Percentiles rank a stretch among this genome's conserved stretches.
These are phyloP conservation scores for Coleophora deauratella DNA, from an alignment of 2,888 invertebrate genomes.

Conservation along the genomic window DNA sequence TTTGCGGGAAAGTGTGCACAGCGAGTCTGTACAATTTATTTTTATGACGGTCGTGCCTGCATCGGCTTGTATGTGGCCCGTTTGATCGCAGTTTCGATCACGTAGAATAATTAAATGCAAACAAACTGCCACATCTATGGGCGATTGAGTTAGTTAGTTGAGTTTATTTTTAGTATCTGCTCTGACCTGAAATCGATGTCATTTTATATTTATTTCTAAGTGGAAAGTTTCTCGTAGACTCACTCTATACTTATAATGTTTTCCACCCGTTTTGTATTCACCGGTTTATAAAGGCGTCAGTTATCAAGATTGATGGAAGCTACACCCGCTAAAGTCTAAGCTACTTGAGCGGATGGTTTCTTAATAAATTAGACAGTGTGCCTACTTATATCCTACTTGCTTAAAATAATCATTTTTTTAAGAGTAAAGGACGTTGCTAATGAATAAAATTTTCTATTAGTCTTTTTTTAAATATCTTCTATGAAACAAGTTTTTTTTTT, in stretches of 20 bases:
- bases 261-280: neutral
- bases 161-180: slow-evolving; percentile 46
- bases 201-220: slow-evolving; percentile 5
- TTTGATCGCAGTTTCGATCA: slow-evolving; percentile 39
- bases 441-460: no score
- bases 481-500: no score
- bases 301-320: no score
- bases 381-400: neutral
- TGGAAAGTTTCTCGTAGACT: neutral
- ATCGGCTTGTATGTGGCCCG: slow-evolving; percentile 25
- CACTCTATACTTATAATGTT: neutral
- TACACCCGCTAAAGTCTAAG: no score
- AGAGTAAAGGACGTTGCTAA: no score
- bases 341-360: neutral
- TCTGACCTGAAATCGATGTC: slow-evolving; percentile 29
- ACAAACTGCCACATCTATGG: slow-evolving; percentile 46
- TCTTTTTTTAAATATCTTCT: no score
- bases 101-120: slow-evolving; percentile 61
- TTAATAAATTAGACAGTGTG: neutral
- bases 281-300: neutral
- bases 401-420: neutral
- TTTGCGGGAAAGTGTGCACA: no score
- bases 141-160: slow-evolving; percentile 41
- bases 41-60: neutral
- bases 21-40: no score